Evolutionary conservation across 2,888 invertebrate genomes (phyloP).

Genomic region (Cheilosia grossa): DNA sequence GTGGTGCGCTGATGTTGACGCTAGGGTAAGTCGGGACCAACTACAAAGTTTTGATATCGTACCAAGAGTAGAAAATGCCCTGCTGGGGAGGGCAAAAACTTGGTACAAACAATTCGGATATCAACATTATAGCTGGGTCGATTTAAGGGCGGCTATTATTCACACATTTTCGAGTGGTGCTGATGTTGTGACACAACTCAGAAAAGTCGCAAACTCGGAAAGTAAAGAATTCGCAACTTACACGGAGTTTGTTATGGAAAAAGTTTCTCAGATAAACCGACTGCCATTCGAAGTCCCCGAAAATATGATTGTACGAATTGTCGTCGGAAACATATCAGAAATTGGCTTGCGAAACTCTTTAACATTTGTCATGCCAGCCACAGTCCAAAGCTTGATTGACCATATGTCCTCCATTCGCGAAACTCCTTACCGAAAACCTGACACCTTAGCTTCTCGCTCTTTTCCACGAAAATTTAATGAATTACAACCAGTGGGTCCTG

Average conservation of each 20-base stretch:
- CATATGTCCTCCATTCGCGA: conserved; percentile 33
- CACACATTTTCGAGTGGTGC: no score
- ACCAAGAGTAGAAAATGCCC: no score
- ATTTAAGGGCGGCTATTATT: no score
- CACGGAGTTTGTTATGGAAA: no score
- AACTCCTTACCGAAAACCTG: not conserved
- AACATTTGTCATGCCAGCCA: conserved; percentile 23
- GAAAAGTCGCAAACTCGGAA: conserved; percentile 8
- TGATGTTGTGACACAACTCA: no score
- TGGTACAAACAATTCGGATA: no score
- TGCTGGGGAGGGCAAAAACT: no score
- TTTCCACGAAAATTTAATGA: no score
- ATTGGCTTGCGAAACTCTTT: conserved; percentile 6
- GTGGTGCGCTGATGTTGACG: not conserved
- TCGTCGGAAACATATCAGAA: conserved; percentile 9
- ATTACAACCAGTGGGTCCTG: no score
- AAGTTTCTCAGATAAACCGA: no score
- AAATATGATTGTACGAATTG: conserved; percentile 31
- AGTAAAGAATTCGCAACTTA: no score
- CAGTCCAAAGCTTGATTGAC: conserved; percentile 22
- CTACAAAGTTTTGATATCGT: not conserved
- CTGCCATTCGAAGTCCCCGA: conserved; percentile 41
- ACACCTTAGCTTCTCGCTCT: not conserved
- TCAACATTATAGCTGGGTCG: no score
- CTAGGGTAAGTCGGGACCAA: not conserved